Evolutionary conservation across 1,140 invertebrate genomes (phyloP).

Genomic region (Bombus fervidus): DNA sequence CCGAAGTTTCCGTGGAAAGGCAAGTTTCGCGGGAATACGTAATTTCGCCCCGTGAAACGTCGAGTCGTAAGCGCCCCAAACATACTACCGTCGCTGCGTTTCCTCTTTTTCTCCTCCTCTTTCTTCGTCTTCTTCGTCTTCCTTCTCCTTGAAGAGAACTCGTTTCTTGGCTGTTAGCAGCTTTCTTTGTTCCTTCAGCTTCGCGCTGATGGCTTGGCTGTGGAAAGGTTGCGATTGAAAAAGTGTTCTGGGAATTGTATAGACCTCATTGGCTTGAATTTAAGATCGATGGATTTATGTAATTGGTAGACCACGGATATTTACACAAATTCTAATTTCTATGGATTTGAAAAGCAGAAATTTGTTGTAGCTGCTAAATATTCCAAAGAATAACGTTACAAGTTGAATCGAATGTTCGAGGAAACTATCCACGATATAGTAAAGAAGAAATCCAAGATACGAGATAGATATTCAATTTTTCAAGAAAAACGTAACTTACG

Average conservation of each 20-base stretch:
- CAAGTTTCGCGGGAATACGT: constrained; percentile 60
- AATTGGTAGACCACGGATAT: too few species aligned
- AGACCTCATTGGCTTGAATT: too few species aligned
- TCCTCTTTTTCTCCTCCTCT: not conserved
- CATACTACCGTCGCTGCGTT: constrained; percentile 3
- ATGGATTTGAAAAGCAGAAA: too few species aligned
- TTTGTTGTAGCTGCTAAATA: too few species aligned
- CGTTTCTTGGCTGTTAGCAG: not conserved
- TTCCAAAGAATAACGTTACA: too few species aligned
- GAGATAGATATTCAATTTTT: too few species aligned
- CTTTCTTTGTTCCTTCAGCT: not conserved
- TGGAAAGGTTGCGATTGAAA: not conserved
- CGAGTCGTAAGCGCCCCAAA: not conserved
- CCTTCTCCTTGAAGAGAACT: not conserved
- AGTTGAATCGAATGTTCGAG: too few species aligned
- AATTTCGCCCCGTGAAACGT: constrained; percentile 42
- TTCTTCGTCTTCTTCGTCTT: not conserved
- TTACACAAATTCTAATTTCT: too few species aligned
- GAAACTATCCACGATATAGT: too few species aligned
- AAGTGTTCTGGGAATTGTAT: not conserved
- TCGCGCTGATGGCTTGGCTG: not conserved
- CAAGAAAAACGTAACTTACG: too few species aligned
- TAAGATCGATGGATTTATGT: too few species aligned
- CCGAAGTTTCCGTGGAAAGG: constrained; percentile 48
- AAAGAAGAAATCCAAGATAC: too few species aligned